Conservation (phyloP, 1,140 invertebrate genomes). For the fruit fly (Drosophila melanogaster) region DNA sequence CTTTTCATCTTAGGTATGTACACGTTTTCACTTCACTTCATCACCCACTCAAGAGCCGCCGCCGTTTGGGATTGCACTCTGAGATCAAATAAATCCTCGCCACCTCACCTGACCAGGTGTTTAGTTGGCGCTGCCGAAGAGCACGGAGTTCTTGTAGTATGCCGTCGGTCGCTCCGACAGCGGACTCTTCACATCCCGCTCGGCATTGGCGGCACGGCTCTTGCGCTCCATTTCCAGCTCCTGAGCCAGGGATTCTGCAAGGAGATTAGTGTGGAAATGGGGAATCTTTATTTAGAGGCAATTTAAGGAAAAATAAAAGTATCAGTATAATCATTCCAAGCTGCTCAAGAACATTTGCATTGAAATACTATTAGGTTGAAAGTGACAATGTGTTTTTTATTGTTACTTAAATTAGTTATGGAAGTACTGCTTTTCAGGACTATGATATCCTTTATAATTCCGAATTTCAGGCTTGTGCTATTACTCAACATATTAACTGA, state of each 20-base stretch:
- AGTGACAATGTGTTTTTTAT: too few relatives aligned
- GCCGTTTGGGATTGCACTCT: constrained; percentile 75
- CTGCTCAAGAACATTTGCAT: too few relatives aligned
- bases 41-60: constrained; percentile 32
- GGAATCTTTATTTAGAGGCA: background rate
- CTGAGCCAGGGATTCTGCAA: constrained; percentile 91
- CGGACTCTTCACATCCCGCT: constrained; percentile 93
- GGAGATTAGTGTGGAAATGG: constrained; percentile 23
- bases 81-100: constrained; percentile 68
- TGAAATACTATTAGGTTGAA: too few relatives aligned
- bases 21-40: background rate
- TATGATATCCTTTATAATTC: too few relatives aligned
- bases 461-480: too few relatives aligned
- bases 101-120: constrained; percentile 25
- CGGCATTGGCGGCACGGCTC: constrained; percentile 90
- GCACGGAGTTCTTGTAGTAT: constrained; percentile 94
- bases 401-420: too few relatives aligned
- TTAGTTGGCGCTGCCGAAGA: constrained; percentile 94
- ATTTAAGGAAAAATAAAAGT: too few relatives aligned
- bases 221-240: constrained; percentile 94
- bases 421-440: too few relatives aligned
- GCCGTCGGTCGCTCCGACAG: constrained; percentile 90
- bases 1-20: constrained; percentile 26
- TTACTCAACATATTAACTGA: too few relatives aligned
- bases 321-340: too few relatives aligned